Evolutionary conservation across 2,113 vertebrate genomes (phyloP), one percentile per base, ranked within the genome.

Genomic region (Baryphthengus martii): DNA sequence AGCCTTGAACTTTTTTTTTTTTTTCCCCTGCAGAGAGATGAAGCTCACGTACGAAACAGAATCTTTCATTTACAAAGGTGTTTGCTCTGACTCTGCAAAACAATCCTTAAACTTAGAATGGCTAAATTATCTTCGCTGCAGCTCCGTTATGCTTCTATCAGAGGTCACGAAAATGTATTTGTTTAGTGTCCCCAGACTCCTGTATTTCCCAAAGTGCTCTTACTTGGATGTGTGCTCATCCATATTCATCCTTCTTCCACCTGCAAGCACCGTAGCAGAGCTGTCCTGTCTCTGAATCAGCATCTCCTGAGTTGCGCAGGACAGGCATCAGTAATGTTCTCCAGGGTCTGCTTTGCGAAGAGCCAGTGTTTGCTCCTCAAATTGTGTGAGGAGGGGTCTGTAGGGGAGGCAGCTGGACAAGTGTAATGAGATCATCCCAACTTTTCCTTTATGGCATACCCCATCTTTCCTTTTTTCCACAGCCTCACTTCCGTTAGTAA

Each of bases 121-220:
- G 50, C 83, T 85, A 52, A 80, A 90, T 95, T 92, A 88, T 85
- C 65, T 85, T 74, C 59, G 29, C 47, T 94, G 72, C 74, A 84
- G 68, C 56, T 89, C 76, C 88, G 59, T 87, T 95, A 84, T 4
- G 21, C 87, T 91, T 91, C 86, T 68, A 21, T 82, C 65, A 56
- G 83, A 88, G 74, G 80, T 79, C 82, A 85, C 90, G 88, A 93
- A 94, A 95, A 93, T 93, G 45, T 84, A 53, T 62, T 59, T 87
- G 25, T 88, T 90, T 95, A 88, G 95, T 96, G 93, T 96, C 84
- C 68, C 75, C 72, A 66, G 88, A 59, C 75, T 96, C 85, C 49
- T 25, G 13, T 90, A 59, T 89, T 95, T 90, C 88, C 77, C 33
- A 18, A 40, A 80, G 49, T 89, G 44, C 81, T 87, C 47, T 25